These are phyloP conservation scores for Ennomos fuscantarius DNA, from an alignment of 2,888 invertebrate genomes.

Conservation along the genomic window DNA sequence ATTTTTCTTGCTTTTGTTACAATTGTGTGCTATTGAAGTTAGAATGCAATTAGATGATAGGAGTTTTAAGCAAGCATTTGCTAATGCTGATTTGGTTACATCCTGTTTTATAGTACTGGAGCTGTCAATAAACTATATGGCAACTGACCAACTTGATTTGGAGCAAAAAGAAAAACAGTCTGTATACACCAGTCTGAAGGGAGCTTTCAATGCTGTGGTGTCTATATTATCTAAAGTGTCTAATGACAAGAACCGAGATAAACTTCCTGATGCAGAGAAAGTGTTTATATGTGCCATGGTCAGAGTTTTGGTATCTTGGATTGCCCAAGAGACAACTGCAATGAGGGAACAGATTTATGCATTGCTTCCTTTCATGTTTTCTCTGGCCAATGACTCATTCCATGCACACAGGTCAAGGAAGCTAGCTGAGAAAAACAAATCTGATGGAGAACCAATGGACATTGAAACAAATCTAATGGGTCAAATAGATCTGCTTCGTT, in stretches of 20 bases:
- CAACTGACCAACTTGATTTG: conserved; percentile 92
- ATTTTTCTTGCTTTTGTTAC: conserved; percentile 92
- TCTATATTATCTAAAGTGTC: conserved; percentile 90
- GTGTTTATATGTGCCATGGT: conserved; percentile 94
- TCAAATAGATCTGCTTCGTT: conserved; percentile 90
- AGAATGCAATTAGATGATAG: conserved; percentile 97
- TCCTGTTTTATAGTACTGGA: conserved; percentile 94
- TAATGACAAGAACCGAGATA: conserved; percentile 90
- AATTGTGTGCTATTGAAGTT: conserved; percentile 96
- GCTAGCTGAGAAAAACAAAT: conserved; percentile 88
- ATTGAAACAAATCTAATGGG: conserved; percentile 76
- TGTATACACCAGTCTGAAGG: conserved; percentile 94
- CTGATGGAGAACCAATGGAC: conserved; percentile 82
- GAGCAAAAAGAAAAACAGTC: conserved; percentile 97
- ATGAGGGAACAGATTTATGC: conserved; percentile 93
- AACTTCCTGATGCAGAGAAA: conserved; percentile 88
- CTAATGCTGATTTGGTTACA: conserved; percentile 91
- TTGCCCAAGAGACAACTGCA: conserved; percentile 95
- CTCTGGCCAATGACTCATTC: conserved; percentile 93
- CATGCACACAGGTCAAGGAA: conserved; percentile 89
- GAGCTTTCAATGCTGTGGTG: conserved; percentile 93
- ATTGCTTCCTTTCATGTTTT: conserved; percentile 92
- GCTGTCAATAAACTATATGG: conserved; percentile 91
- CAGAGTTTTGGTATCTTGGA: conserved; percentile 94
- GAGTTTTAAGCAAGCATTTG: conserved; percentile 91